Conservation (phyloP, 2,888 invertebrate species). For the Eupeodes luniger region DNA sequence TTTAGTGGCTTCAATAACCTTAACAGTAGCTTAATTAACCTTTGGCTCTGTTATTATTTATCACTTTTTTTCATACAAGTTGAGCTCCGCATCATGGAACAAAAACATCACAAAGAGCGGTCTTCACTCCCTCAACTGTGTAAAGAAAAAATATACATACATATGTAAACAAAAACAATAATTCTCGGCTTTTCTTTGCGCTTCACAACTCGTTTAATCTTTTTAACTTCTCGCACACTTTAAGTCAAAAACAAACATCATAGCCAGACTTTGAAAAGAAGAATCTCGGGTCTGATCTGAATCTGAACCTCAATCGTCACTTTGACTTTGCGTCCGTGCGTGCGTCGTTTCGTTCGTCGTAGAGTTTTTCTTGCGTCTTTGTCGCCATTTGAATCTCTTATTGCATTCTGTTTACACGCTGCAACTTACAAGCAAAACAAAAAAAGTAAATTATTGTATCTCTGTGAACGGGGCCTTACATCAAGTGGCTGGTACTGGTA, state of each 20-base stretch:
- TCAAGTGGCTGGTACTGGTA: slow-evolving; percentile 40
- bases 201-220: slow-evolving; percentile 57
- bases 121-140: slow-evolving; percentile 51
- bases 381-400: slow-evolving; percentile 43
- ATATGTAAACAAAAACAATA: slow-evolving; percentile 55
- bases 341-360: background rate
- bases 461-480: background rate
- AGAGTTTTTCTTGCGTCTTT: background rate
- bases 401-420: slow-evolving; percentile 54
- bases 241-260: slow-evolving; percentile 31
- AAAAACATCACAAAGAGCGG: slow-evolving; percentile 51
- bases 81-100: background rate
- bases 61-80: slow-evolving; percentile 19
- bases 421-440: slow-evolving; percentile 11
- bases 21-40: slow-evolving; percentile 68
- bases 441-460: background rate
- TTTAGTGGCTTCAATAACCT: slow-evolving; percentile 43
- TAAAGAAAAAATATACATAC: too few species aligned
- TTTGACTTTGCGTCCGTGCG: background rate
- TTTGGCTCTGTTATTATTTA: slow-evolving; percentile 37
- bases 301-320: slow-evolving; percentile 41
- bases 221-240: slow-evolving; percentile 44
- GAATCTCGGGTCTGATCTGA: slow-evolving; percentile 27
- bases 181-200: slow-evolving; percentile 53
- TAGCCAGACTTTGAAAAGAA: slow-evolving; percentile 4